Percentiles rank a stretch among this genome's conserved stretches.
Conservation (phyloP, 2,888 invertebrate species). For the Acanthosoma haemorrhoidale region DNA sequence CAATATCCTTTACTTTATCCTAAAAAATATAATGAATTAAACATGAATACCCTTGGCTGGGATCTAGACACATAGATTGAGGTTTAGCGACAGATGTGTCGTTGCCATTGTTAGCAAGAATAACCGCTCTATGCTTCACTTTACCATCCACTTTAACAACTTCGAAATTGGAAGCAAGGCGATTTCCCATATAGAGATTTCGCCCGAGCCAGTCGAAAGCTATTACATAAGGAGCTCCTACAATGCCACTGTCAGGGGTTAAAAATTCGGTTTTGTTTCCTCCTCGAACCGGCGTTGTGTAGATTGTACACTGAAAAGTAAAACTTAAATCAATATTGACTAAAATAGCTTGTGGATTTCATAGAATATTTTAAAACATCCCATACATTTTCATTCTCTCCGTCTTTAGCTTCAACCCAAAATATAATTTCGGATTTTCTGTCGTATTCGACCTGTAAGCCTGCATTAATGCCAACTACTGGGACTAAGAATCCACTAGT, state of each 20-base stretch:
- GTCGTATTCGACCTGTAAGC: conserved; percentile 87
- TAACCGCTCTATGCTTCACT: conserved; percentile 72
- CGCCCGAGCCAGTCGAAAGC: conserved; percentile 97
- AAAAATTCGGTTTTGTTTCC: conserved; percentile 79
- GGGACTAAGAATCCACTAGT: conserved; percentile 76
- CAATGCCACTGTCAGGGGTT: conserved; percentile 74
- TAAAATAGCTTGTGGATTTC: too few relatives aligned
- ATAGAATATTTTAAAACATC: not conserved
- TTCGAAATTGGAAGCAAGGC: conserved; percentile 84
- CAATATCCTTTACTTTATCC: not conserved
- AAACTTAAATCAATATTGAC: too few relatives aligned
- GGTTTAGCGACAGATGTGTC: conserved; percentile 81
- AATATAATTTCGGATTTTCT: conserved; percentile 75
- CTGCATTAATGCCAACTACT: conserved; percentile 81
- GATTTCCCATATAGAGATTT: conserved; percentile 89
- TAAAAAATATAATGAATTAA: not conserved
- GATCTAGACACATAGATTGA: conserved; percentile 81
- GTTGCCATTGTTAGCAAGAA: conserved; percentile 85
- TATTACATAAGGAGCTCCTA: conserved; percentile 83
- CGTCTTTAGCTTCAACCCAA: conserved; percentile 78
- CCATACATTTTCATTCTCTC: conserved; percentile 53
- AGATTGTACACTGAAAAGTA: conserved; percentile 67
- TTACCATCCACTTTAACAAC: conserved; percentile 80
- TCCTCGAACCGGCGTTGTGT: conserved; percentile 74
- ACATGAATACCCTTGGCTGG: conserved; percentile 70